A percentile compares a stretch with the other conserved stretches of the same genome.
phyloP scores from a whole-genome alignment of 2,888 invertebrate species.

The Calliopum simillimum region DNA sequence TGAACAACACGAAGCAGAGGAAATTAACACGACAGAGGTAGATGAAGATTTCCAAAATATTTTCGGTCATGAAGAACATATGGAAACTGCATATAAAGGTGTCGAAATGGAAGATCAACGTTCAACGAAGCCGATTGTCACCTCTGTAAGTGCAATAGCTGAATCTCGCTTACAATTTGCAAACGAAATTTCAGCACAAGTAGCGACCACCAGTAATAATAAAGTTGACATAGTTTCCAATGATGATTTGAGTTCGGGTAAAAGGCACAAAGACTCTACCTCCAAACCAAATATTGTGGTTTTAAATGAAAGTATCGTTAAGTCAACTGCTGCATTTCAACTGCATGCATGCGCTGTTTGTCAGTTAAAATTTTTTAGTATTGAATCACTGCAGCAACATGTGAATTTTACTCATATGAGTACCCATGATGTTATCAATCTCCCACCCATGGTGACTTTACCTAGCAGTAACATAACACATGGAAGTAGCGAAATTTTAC shows the following conservation, averaged over 20 bases:
- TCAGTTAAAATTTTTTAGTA: slow-evolving; percentile 60
- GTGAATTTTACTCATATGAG: slow-evolving; percentile 35
- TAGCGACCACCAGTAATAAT: background rate
- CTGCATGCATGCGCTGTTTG: slow-evolving; percentile 61
- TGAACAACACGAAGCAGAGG: slow-evolving; percentile 41
- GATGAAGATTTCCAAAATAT: slow-evolving; percentile 20
- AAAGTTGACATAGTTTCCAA: slow-evolving; percentile 43
- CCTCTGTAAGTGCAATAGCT: slow-evolving; percentile 60
- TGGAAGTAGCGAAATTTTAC: too few species aligned
- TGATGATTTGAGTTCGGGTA: slow-evolving; percentile 39
- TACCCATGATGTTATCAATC: slow-evolving; percentile 38
- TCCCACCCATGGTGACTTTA: slow-evolving; percentile 57
- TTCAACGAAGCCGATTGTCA: slow-evolving; percentile 59
- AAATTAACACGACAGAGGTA: background rate
- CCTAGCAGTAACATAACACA: slow-evolving; percentile 42
- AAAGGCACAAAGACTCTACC: slow-evolving; percentile 9
- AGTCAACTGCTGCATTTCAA: slow-evolving; percentile 60
- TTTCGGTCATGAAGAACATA: background rate
- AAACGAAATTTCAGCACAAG: background rate
- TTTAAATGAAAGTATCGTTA: slow-evolving; percentile 65
- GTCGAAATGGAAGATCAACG: slow-evolving; percentile 39
- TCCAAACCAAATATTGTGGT: slow-evolving; percentile 65
- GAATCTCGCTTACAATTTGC: slow-evolving; percentile 48
- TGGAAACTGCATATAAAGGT: background rate
- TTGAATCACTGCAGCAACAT: slow-evolving; percentile 60